Evolutionary conservation across 2,113 vertebrate genomes (phyloP), one percentile per base, ranked within the genome.

Genomic region (Hippopotamus amphibius): DNA sequence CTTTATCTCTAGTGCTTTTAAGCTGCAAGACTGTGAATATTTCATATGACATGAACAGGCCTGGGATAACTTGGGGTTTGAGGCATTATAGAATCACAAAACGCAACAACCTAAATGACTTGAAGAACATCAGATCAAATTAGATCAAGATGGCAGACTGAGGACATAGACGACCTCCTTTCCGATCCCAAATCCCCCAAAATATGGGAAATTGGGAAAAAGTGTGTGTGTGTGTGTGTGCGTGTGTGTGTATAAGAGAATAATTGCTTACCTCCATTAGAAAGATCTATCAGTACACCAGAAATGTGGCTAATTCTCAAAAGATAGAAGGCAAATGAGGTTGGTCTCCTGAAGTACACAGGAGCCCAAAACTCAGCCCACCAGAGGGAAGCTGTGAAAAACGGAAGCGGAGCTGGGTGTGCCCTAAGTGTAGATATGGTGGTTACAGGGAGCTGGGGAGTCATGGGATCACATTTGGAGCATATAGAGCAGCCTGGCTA

Each of bases 51-150:
- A 2, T 11, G 12, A 66, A 13, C 57, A 37, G 68, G 26, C 68
- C 81, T 16, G 41, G 41, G 77, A 57, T 37, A 77, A 81, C 69
- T 37, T 55, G 30, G 87, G 65, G 53, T 87, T 30, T 61, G 88
- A 95, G 59, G 77, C 76, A 46, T 15, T 95, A 24, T 2, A 65
- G 68, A 94, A 46, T 80, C n/a, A 55, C 88, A 94, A 96, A 92
- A 90, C 21, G 16, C 48, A 37, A 50, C n/a, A 37, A 57, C 30
- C 76, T 85, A 85, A 85, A 81, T 77, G 84, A 72, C 66, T 68
- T 53, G 22, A 84, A 96, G 80, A 81, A 48, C 24, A 59, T 28
- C 55, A 7, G 14, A 48, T 92, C 90, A 33, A 90, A 90, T 88
- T 46, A 87, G 80, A 80, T 95, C 91, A 86, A 82, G 85, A 88